These are phyloP conservation scores for Bradypodion ventrale DNA, from an alignment of 2,797 vertebrate genomes.

Conservation along the genomic window DNA sequence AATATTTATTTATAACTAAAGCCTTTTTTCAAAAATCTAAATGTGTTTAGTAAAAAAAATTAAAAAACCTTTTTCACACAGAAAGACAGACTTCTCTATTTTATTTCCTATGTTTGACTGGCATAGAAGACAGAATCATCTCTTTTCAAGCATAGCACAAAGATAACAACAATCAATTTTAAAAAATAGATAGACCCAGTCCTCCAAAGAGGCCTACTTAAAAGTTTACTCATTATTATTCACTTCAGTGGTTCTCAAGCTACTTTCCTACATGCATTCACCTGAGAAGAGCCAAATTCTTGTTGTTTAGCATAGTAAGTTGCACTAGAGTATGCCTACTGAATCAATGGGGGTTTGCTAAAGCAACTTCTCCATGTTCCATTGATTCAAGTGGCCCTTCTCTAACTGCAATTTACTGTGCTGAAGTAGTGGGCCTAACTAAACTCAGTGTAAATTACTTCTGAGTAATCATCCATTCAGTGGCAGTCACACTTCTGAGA, in stretches of 20 bases:
- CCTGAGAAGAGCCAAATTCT: background rate
- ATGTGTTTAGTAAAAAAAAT: too few species aligned
- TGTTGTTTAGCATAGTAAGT: too few species aligned
- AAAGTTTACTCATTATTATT: too few species aligned
- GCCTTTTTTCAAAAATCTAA: too few species aligned
- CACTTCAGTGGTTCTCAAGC: background rate
- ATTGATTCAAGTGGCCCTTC: too few species aligned
- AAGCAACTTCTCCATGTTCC: too few species aligned
- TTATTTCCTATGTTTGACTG: background rate
- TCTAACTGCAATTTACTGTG: too few species aligned
- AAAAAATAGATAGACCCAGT: background rate
- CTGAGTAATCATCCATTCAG: background rate
- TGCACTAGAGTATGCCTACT: too few species aligned
- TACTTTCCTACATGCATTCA: background rate
- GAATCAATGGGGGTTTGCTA: too few species aligned
- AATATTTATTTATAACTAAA: too few species aligned
- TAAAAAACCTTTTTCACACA: too few species aligned
- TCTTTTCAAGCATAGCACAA: background rate
- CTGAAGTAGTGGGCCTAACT: too few species aligned
- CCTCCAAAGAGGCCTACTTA: background rate
- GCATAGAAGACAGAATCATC: background rate
- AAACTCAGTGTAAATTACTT: background rate
- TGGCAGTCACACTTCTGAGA: background rate
- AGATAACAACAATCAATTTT: background rate
- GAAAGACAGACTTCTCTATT: background rate